These are phyloP conservation scores for Leptopilina boulardi DNA, from an alignment of 1,140 invertebrate genomes.

Conservation along the genomic window DNA sequence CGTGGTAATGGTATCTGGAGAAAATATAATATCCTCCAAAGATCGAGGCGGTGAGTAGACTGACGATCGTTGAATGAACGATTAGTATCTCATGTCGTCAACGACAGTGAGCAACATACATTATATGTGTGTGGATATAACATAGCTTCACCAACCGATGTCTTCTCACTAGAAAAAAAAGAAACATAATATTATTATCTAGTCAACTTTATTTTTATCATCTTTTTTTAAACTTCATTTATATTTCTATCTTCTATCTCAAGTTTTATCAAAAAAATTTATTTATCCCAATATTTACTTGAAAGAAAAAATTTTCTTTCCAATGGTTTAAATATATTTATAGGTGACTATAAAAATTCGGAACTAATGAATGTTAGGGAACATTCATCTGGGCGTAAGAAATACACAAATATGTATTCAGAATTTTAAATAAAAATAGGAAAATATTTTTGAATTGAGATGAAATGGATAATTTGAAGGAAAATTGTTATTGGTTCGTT, in stretches of 20 bases:
- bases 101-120: conserved; percentile 59
- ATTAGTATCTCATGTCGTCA: conserved; percentile 73
- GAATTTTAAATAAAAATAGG: too few relatives aligned
- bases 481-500: neutral
- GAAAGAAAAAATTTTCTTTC: too few relatives aligned
- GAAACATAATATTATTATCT: neutral
- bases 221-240: neutral
- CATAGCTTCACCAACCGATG: conserved; percentile 37
- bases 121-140: conserved; percentile 35
- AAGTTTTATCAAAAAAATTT: too few relatives aligned
- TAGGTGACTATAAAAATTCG: too few relatives aligned
- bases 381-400: too few relatives aligned
- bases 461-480: neutral
- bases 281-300: too few relatives aligned
- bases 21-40: conserved; percentile 70
- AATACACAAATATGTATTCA: too few relatives aligned
- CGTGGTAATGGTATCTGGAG: conserved; percentile 72
- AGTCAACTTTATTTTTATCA: neutral
- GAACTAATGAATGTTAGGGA: too few relatives aligned
- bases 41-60: conserved; percentile 57
- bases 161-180: conserved; percentile 25
- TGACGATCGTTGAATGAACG: conserved; percentile 68
- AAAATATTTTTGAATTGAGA: too few relatives aligned
- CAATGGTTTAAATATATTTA: too few relatives aligned
- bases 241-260: neutral